Conservation (phyloP, 2,888 invertebrate species). For the Euzophera pinguis region DNA sequence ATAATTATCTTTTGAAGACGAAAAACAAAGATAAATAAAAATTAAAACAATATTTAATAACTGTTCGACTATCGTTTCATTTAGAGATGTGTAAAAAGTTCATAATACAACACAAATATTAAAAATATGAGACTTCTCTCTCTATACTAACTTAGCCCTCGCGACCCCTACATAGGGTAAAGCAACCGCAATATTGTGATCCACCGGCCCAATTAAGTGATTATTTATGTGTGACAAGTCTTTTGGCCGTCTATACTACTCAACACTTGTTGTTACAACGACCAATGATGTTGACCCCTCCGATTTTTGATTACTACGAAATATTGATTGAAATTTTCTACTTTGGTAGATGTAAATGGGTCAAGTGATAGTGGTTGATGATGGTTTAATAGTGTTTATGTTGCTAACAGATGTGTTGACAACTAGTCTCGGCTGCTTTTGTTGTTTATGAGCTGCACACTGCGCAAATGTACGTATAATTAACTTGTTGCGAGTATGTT, state of each 20-base stretch:
- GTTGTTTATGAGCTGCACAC: slow-evolving; percentile 50
- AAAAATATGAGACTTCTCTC: not conserved
- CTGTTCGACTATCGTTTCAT: too few species aligned
- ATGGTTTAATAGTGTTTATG: slow-evolving; percentile 19
- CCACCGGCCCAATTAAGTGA: slow-evolving; percentile 63
- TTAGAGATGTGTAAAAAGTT: too few species aligned
- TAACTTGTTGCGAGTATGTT: slow-evolving; percentile 17
- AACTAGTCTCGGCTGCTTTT: slow-evolving; percentile 33
- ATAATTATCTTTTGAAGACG: too few species aligned
- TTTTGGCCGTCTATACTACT: slow-evolving; percentile 31
- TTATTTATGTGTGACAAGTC: slow-evolving; percentile 69
- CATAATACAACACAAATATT: too few species aligned
- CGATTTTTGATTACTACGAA: not conserved
- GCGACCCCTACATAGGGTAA: slow-evolving; percentile 26
- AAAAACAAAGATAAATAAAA: too few species aligned
- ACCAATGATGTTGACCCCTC: slow-evolving; percentile 31
- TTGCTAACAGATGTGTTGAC: slow-evolving; percentile 37
- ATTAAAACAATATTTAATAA: too few species aligned
- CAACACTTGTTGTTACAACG: slow-evolving; percentile 35
- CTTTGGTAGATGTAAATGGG: slow-evolving; percentile 8
- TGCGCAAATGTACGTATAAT: slow-evolving; percentile 62
- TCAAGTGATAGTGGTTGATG: slow-evolving; percentile 29
- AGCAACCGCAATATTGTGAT: slow-evolving; percentile 54
- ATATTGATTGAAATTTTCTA: not conserved
- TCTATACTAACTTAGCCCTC: slow-evolving; percentile 27